Evolutionary conservation across 2,113 vertebrate species (phyloP).

Genomic region (Sander vitreus): DNA sequence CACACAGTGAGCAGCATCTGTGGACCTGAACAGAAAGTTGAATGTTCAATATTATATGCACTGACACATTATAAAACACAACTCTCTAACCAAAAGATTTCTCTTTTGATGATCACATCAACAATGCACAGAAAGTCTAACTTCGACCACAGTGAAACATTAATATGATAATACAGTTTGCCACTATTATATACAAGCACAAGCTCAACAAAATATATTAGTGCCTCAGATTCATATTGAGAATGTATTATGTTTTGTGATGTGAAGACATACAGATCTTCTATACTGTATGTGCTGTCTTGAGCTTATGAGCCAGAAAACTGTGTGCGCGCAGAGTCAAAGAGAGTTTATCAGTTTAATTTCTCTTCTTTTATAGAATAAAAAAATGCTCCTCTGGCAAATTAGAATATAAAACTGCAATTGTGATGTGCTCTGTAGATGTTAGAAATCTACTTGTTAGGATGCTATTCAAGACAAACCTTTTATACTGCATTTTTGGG

Average conservation of each 20-base stretch:
- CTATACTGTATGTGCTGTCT: neutral
- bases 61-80: neutral
- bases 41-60: neutral
- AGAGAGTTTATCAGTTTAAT: too few species aligned
- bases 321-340: neutral
- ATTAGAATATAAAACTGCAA: neutral
- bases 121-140: neutral
- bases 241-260: neutral
- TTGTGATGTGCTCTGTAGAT: neutral
- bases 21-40: constrained; percentile 66
- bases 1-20: constrained; percentile 77
- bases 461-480: neutral
- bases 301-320: neutral
- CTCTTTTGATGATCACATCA: neutral
- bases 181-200: neutral
- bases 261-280: neutral
- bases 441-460: too few species aligned
- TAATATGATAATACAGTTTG: neutral
- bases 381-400: neutral
- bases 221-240: neutral
- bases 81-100: neutral
- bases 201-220: neutral
- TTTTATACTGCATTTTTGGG: neutral
- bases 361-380: too few species aligned
- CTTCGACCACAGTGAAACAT: neutral